Evolutionary conservation across 2,888 invertebrate species (phyloP).

Genomic region (Drosophila paranaensis): DNA sequence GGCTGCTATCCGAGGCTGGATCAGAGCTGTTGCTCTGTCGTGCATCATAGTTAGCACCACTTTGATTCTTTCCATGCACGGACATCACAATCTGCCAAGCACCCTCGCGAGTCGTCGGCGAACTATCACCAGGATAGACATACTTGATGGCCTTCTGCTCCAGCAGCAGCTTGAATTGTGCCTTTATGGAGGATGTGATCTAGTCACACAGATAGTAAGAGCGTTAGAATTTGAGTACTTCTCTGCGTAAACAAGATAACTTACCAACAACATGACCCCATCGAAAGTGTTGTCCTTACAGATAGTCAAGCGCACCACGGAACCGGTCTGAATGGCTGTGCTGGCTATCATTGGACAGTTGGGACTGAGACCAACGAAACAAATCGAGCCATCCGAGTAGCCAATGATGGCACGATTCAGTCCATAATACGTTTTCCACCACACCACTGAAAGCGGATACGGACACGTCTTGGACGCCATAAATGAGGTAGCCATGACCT

Average conservation of each 20-base stretch:
- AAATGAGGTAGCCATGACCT: slow-evolving; percentile 82
- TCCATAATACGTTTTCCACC: slow-evolving; percentile 91
- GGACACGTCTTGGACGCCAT: slow-evolving; percentile 85
- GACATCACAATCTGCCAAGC: slow-evolving; percentile 85
- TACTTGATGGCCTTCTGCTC: slow-evolving; percentile 91
- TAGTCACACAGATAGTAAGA: slow-evolving; percentile 77
- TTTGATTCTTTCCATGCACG: slow-evolving; percentile 69
- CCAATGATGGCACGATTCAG: slow-evolving; percentile 90
- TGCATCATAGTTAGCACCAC: slow-evolving; percentile 32
- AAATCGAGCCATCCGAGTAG: slow-evolving; percentile 87
- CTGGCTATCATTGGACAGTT: slow-evolving; percentile 85
- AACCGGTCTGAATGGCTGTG: slow-evolving; percentile 83
- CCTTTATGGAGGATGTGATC: slow-evolving; percentile 90
- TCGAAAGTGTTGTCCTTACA: slow-evolving; percentile 89
- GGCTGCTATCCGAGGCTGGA: slow-evolving; percentile 81
- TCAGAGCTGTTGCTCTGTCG: slow-evolving; percentile 81
- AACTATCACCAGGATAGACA: slow-evolving; percentile 87
- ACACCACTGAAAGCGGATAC: slow-evolving; percentile 88
- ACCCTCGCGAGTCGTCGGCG: slow-evolving; percentile 79
- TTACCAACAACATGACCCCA: slow-evolving; percentile 86
- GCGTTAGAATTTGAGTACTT: neutral
- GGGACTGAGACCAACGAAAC: slow-evolving; percentile 85
- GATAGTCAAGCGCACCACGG: slow-evolving; percentile 85
- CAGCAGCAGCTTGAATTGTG: slow-evolving; percentile 93
- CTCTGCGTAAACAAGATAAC: slow-evolving; percentile 38